Percentiles rank a stretch among this genome's conserved stretches.
Evolutionary conservation across 1,140 invertebrate genomes (phyloP).

Genomic region (Heliconius congener): DNA sequence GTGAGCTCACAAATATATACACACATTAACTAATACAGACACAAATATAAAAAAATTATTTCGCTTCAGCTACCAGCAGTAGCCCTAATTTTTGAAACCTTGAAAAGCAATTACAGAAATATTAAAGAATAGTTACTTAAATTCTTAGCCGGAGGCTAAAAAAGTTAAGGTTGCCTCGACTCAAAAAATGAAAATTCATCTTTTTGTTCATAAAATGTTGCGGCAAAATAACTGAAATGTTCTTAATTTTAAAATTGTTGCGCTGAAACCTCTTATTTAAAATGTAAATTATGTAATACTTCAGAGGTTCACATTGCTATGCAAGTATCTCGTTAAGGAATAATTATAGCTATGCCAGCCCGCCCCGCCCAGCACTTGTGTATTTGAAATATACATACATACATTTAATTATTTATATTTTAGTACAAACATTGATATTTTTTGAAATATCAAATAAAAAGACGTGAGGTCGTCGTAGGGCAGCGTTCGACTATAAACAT

Average conservation of each 20-base stretch:
- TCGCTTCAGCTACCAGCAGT: not conserved
- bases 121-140: slow-evolving; percentile 7
- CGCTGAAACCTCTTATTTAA: slow-evolving; percentile 12
- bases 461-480: no score
- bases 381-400: slow-evolving; percentile 3
- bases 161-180: slow-evolving; percentile 8
- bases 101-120: not conserved
- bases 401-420: not conserved
- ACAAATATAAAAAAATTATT: not conserved
- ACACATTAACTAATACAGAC: not conserved
- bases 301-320: slow-evolving; percentile 10
- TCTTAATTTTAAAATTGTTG: slow-evolving; percentile 6
- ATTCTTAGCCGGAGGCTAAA: not conserved
- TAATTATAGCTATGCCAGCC: slow-evolving; percentile 1
- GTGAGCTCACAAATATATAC: not conserved
- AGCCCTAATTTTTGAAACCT: not conserved
- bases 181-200: slow-evolving; percentile 3
- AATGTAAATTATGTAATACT: slow-evolving; percentile 14
- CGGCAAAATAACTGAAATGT: slow-evolving; percentile 2
- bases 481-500: not conserved
- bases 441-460: not conserved
- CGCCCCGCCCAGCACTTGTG: not conserved
- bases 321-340: slow-evolving; percentile 13
- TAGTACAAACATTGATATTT: slow-evolving; percentile 4
- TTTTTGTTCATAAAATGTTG: slow-evolving; percentile 11